Base-by-base conservation (phyloP, 2,888 invertebrate species). In the Nephrotoma flavescens region DNA sequence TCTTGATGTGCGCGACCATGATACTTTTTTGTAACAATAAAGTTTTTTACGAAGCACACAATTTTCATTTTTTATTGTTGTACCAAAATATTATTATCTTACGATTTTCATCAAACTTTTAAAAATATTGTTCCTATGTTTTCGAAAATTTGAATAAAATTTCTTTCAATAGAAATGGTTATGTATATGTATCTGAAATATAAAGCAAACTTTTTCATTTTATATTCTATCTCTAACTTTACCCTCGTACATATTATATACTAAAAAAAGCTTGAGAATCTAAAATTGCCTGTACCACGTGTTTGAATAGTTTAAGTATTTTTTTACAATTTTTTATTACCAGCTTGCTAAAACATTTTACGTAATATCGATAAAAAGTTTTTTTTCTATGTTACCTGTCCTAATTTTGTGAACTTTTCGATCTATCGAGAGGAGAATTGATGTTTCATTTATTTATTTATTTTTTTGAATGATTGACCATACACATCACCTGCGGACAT, bases 321-420 rank as follows among this genome's bases (percentile, higher is more conserved):
- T 19, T 19, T 19, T 19, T 19, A 19, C 19, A 19, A 19, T 19
- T 19, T 85, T 52, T 84, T 84, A 84, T 86, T 86, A 85, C 42
- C 41, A 52, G 85, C 84, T 85, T 86, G n/a, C 9, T 42, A 86
- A 85, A 47, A 84, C 45, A 86, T 84, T 86, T 57, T 84, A 31
- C 6, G 71, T 71, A 71, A 31, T 7, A 52, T 5, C 9, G 71
- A 71, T 71, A 71, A 71, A 71, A 52, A 52, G 0, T 1, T 52
- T 52, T 52, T 52, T n/a, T n/a, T 52, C 15, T 52, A 15, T 4
- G 15, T 15, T 15, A 52, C 15, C 15, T 52, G n/a, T 71, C 31
- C 71, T 71, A 71, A 71, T 71, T 71, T 71, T 71, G 3, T 11
- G 11, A 71, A 71, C 71, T 71, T 71, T 71, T 71, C 71, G 71